Evolutionary conservation across 2,797 vertebrate species (phyloP).

Genomic region (Pempheris klunzingeri): DNA sequence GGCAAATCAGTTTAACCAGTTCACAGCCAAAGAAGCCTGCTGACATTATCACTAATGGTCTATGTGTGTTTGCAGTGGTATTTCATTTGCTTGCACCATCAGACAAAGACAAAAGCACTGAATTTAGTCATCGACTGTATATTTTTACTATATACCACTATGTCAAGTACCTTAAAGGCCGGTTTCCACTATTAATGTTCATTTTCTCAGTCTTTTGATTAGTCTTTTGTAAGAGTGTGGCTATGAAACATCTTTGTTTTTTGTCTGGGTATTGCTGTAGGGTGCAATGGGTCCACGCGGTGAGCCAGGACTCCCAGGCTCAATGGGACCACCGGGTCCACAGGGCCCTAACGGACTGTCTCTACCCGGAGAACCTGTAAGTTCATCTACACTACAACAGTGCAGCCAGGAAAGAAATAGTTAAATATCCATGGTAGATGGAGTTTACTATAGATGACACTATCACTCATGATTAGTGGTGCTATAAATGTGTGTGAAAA

Average conservation of each 20-base stretch:
- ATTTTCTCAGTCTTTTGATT: constrained; percentile 47
- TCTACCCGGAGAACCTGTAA: constrained; percentile 96
- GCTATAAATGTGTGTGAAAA: constrained; percentile 31
- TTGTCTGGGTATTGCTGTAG: constrained; percentile 76
- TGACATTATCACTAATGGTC: constrained; percentile 17
- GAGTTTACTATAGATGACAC: constrained; percentile 18
- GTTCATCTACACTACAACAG: constrained; percentile 19
- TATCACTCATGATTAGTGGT: constrained; percentile 4
- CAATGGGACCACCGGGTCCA: constrained; percentile 96
- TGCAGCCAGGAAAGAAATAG: background rate
- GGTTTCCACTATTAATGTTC: constrained; percentile 36
- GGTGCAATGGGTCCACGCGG: constrained; percentile 93
- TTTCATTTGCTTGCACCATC: background rate
- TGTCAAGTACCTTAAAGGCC: constrained; percentile 34
- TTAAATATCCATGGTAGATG: background rate
- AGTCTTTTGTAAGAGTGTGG: constrained; percentile 4
- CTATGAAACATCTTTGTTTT: constrained; percentile 34
- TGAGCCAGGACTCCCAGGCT: constrained; percentile 89
- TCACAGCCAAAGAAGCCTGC: background rate
- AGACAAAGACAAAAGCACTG: constrained; percentile 50
- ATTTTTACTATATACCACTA: constrained; percentile 53
- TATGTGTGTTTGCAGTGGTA: constrained; percentile 7
- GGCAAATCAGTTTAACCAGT: constrained; percentile 1
- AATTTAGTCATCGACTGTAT: constrained; percentile 62
- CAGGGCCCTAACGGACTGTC: constrained; percentile 97